Evolutionary conservation across 2,888 invertebrate genomes (phyloP), one percentile per base, ranked within the genome.

Genomic region (Agrotis exclamationis): DNA sequence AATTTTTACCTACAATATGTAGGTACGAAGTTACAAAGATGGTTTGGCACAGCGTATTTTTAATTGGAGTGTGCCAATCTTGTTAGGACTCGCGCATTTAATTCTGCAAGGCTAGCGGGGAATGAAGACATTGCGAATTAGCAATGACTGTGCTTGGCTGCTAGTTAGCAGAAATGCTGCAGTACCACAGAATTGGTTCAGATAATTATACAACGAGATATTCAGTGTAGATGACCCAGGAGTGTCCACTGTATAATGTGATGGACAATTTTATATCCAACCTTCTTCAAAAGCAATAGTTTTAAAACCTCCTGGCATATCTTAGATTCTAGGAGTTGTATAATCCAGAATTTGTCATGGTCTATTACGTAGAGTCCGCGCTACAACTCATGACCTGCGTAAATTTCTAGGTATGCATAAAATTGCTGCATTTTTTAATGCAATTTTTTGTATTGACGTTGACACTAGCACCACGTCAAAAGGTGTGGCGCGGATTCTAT

Each of bases 21-120:
- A 39, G n/a, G 24, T 50, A 33, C 14, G n/a, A 20, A 13, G 44
- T 3, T 20, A 33, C n/a, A 22, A 11, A 54, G 14, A 28, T 5
- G 44, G 5, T 33, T 71, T 70, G 51, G 45, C 33, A 22, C 50
- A 20, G 28, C 16, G 6, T n/a, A 9, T 39, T 58, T 69, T 51
- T 20, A 24, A 73, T 11, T n/a, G 14, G 16, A 51, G 51, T 69
- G 47, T 69, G 51, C 28, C 22, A 74, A 74, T 18, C 75, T 51
- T 56, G 69, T 75, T 65, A 59, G 28, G 16, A 63, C 44, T 66
- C 33, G 50, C 51, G 65, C 58, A 69, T 78, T 75, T 63, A 75
- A 63, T 79, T 75, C 56, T 70, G 80, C 80, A 59, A 69, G 56
- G 64, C 63, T 20, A 75, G 80, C 74, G 13, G 6, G n/a, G 22